Percentiles rank a stretch among this genome's conserved stretches.
phyloP scores from a whole-genome alignment of 2,113 vertebrate species.

The Uria lomvia region DNA sequence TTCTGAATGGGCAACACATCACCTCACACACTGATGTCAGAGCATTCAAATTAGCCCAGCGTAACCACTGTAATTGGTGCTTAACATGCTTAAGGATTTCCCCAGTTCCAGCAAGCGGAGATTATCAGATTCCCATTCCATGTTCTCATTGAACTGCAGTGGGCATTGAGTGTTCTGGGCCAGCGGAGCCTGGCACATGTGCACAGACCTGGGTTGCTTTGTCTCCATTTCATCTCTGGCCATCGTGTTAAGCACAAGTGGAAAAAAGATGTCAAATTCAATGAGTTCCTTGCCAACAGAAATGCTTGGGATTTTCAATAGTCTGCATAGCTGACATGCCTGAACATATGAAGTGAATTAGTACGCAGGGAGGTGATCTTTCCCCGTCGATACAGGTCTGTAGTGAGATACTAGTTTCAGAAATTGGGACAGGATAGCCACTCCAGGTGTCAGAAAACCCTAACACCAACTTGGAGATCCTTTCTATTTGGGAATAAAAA shows the following conservation, averaged over 20 bases:
- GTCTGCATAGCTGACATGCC: background rate
- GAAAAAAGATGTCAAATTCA: background rate
- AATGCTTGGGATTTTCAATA: background rate
- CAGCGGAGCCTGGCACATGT: background rate
- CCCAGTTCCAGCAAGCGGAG: background rate
- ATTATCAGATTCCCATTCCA: background rate
- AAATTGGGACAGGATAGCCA: background rate
- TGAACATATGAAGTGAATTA: background rate
- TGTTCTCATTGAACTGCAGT: background rate
- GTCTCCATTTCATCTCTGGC: background rate
- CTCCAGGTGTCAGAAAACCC: background rate
- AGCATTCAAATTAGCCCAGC: background rate
- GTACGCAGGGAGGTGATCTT: background rate
- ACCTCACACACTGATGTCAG: background rate
- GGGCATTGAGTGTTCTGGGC: background rate
- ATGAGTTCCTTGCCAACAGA: background rate
- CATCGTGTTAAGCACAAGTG: background rate
- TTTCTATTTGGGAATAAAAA: background rate
- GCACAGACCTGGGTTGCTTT: background rate
- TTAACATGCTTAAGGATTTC: background rate
- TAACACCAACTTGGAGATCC: background rate
- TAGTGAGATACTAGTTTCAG: background rate
- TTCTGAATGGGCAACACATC: background rate
- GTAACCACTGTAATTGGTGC: background rate
- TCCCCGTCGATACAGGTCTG: background rate